phyloP scores from a whole-genome alignment of 1,140 invertebrate species.

The Polypedilum pembai region DNA sequence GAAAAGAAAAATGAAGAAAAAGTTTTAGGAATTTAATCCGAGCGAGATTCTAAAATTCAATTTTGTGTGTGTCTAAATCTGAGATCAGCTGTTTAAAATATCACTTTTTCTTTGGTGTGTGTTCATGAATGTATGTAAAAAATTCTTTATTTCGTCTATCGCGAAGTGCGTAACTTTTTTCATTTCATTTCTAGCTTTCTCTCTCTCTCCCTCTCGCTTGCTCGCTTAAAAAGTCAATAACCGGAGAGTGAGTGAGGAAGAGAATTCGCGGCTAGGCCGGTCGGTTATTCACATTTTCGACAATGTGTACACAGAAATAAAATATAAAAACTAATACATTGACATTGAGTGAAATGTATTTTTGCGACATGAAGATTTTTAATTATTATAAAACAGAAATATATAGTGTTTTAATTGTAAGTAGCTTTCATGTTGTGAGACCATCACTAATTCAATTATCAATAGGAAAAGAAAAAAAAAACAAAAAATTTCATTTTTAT shows the following conservation, averaged over 20 bases:
- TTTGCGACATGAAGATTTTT: not conserved
- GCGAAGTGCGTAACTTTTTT: not conserved
- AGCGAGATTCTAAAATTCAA: too few species aligned
- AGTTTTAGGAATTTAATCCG: too few species aligned
- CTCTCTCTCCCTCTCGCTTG: not conserved
- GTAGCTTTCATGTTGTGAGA: too few species aligned
- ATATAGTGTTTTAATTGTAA: too few species aligned
- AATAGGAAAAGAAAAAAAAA: not conserved
- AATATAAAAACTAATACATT: not conserved
- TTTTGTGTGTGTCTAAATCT: not conserved
- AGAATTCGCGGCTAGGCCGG: conserved; percentile 5
- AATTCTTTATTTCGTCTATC: not conserved
- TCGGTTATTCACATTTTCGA: conserved; percentile 17
- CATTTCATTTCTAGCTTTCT: not conserved
- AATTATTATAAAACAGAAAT: too few species aligned
- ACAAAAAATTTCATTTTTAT: not conserved
- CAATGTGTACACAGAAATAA: conserved; percentile 5
- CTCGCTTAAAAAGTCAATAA: not conserved
- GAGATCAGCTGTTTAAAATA: not conserved
- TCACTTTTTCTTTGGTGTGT: too few species aligned
- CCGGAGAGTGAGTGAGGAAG: not conserved
- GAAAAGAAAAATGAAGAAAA: too few species aligned
- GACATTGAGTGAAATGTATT: not conserved
- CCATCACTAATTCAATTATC: too few species aligned
- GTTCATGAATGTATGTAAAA: not conserved